Evolutionary conservation across 2,888 invertebrate species (phyloP), one percentile per base, ranked within the genome.

Genomic region (Mythimna albipuncta): DNA sequence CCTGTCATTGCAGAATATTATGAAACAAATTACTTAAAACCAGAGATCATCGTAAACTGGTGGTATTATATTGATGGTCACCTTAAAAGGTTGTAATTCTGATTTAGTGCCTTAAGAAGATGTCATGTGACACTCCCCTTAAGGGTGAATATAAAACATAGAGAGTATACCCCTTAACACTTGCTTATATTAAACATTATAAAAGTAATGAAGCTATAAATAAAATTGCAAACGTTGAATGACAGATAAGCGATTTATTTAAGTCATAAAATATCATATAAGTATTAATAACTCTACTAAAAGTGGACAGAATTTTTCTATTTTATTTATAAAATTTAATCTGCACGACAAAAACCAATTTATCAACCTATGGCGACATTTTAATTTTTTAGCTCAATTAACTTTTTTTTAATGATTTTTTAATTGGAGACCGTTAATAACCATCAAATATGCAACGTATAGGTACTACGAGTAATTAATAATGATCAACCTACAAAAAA

Each of bases 51-150:
- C 1, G 11, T 68, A 85, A 66, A 74, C 55, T 91, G 91, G 92
- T 44, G 61, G 66, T 58, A 58, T 83, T 88, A 84, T 74, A 81
- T 75, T 83, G 87, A 87, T 90, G 88, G 88, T 88, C 90, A 91
- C 87, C 90, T 91, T 88, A 89, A 88, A 91, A 91, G 88, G 85
- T 84, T 87, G 83, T 91, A 91, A 93, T 91, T 81, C 89, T 93
- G 93, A 94, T 94, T 93, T 94, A 94, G 90, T 89, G 84, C 84
- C 77, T 84, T 88, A 91, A 90, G 90, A 89, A 89, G 87, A 88
- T 84, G 82, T 85, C 71, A 59, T 61, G 63, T 84, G 85, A 78
- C 84, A 82, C 82, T 87, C 86, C 89, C 90, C 88, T 84, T 85
- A 82, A 82, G 78, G 81, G 68, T 81, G 54, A 16, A 2, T 54